phyloP scores from a whole-genome alignment of 2,888 invertebrate species.

The Cantharis rufa region DNA sequence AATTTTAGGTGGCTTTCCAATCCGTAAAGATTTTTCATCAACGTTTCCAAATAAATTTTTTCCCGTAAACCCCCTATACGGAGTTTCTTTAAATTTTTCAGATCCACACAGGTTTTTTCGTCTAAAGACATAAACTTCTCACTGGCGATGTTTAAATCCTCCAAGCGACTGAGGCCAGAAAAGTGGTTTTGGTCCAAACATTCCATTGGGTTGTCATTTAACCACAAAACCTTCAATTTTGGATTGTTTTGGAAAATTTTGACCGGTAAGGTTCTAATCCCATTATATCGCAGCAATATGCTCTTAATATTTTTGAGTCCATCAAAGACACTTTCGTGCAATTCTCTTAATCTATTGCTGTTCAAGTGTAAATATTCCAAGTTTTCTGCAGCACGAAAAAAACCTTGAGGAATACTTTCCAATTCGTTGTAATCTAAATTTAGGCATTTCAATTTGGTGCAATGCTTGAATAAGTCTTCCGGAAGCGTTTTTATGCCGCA shows the following conservation, averaged over 20 bases:
- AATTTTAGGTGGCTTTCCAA: not conserved
- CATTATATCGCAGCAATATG: not conserved
- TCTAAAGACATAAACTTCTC: not conserved
- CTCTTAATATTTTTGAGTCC: not conserved
- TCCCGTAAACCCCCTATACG: not conserved
- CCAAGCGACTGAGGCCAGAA: not conserved
- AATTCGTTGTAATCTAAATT: not conserved
- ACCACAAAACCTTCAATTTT: not conserved
- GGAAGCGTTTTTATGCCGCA: not conserved
- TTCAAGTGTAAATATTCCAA: not conserved
- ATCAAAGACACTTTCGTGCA: not conserved
- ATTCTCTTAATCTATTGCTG: not conserved
- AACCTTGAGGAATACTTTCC: not conserved
- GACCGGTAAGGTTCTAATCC: not conserved
- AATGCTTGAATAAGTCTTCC: not conserved
- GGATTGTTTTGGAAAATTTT: not conserved
- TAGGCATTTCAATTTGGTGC: not conserved
- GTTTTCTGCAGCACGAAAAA: not conserved
- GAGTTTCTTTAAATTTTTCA: not conserved
- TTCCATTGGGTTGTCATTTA: not conserved
- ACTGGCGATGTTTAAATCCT: not conserved
- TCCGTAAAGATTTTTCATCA: not conserved
- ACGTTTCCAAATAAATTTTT: not conserved
- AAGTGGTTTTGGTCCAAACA: not conserved
- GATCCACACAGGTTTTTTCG: not conserved